Conservation (phyloP, 2,113 vertebrate genomes). For the Istiophorus platypterus region DNA sequence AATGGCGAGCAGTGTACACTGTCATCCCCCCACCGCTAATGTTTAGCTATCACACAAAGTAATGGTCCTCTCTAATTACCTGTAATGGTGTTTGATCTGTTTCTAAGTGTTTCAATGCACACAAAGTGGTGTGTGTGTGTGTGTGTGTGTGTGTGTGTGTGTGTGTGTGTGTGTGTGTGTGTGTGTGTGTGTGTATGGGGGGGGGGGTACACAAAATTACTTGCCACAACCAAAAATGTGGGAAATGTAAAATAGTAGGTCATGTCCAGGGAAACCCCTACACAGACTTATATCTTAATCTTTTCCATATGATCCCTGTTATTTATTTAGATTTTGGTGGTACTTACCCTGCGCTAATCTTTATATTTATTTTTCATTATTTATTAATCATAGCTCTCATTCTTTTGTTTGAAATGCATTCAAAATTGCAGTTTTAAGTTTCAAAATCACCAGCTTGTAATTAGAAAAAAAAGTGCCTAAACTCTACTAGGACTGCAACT, state of each 20-base stretch:
- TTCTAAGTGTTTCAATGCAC: conserved; percentile 73
- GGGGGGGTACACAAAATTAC: conserved; percentile 3
- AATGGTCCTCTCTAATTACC: conserved; percentile 73
- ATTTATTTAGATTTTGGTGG: not conserved
- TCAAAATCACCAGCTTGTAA: no score
- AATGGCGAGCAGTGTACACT: conserved; percentile 60
- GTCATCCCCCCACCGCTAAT: conserved; percentile 33
- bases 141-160: no score
- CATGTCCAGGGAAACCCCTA: not conserved
- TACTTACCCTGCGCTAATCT: not conserved
- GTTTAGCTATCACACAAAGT: conserved; percentile 51
- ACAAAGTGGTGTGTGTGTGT: no score
- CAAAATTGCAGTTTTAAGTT: no score
- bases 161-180: no score
- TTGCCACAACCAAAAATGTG: conserved; percentile 20
- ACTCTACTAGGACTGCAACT: no score
- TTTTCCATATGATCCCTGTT: not conserved
- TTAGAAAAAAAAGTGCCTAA: no score
- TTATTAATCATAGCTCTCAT: not conserved
- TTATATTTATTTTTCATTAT: not conserved
- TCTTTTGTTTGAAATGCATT: not conserved
- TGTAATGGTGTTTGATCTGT: conserved; percentile 68
- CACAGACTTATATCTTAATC: not conserved
- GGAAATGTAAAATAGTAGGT: conserved; percentile 15
- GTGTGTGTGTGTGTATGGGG: no score